A percentile compares a stretch with the other conserved stretches of the same genome.
Conservation (phyloP, 2,113 vertebrate species). For the Octodon degus region DNA sequence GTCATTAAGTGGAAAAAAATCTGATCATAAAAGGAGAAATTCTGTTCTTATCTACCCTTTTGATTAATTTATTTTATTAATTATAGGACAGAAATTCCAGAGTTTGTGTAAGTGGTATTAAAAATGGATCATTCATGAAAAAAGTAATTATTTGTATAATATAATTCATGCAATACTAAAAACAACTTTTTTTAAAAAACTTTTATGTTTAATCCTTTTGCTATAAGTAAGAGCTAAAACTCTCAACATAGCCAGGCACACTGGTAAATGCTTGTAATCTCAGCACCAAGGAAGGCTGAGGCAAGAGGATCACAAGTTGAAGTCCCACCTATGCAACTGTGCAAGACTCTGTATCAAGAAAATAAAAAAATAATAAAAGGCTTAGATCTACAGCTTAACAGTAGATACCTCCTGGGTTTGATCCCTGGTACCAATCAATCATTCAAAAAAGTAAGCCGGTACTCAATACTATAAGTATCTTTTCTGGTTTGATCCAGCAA, state of each 20-base stretch:
- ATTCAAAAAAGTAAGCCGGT: neutral
- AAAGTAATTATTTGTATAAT: neutral
- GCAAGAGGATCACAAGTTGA: neutral
- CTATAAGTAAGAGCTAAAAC: neutral
- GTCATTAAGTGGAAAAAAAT: slow-evolving; percentile 23
- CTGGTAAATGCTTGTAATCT: neutral
- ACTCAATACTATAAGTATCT: neutral
- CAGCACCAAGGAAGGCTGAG: neutral
- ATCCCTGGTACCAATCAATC: neutral
- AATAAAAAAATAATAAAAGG: neutral
- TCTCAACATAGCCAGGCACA: neutral
- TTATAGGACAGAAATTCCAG: neutral
- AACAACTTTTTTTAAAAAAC: neutral
- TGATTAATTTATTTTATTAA: slow-evolving; percentile 1
- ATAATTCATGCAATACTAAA: neutral
- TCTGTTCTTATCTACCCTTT: neutral
- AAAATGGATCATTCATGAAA: neutral
- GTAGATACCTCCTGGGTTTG: neutral
- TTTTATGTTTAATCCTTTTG: neutral
- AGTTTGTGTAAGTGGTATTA: neutral
- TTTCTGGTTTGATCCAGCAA: neutral
- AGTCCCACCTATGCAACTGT: neutral
- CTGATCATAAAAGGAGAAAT: neutral
- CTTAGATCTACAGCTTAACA: neutral
- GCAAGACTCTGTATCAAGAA: neutral